These are phyloP conservation scores for Calliopsis andreniformis DNA, from an alignment of 1,140 invertebrate species.

Conservation along the genomic window DNA sequence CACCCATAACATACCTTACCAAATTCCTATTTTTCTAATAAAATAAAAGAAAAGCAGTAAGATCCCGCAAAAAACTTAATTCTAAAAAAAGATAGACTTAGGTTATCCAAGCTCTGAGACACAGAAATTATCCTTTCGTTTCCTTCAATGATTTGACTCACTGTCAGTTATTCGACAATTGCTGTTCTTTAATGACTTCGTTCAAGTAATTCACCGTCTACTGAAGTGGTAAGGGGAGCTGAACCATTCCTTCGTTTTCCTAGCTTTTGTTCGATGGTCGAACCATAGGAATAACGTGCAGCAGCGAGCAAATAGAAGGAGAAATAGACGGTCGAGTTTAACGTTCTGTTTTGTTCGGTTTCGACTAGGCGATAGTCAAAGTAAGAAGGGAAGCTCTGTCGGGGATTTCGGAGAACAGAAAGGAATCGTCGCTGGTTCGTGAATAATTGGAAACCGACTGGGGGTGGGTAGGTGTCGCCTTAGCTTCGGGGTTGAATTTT, in stretches of 20 bases:
- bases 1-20: no score
- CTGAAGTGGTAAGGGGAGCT: no score
- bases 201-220: no score
- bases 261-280: constrained; percentile 23
- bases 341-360: background rate
- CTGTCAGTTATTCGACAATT: no score
- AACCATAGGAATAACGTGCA: constrained; percentile 17
- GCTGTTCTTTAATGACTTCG: no score
- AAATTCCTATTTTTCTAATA: no score
- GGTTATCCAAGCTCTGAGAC: no score
- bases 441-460: constrained; percentile 5
- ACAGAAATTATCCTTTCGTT: no score
- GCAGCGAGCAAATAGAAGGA: constrained; percentile 1
- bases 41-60: no score
- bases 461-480: background rate
- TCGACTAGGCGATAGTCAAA: constrained; percentile 16
- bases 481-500: background rate
- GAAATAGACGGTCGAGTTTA: constrained; percentile 8
- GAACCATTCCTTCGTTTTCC: constrained; percentile 13
- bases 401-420: background rate
- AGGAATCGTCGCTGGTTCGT: background rate
- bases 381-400: background rate
- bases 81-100: no score
- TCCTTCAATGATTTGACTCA: no score
- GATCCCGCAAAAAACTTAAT: no score